phyloP scores from a whole-genome alignment of 1,140 invertebrate genomes.

The Copidosoma floridanum region DNA sequence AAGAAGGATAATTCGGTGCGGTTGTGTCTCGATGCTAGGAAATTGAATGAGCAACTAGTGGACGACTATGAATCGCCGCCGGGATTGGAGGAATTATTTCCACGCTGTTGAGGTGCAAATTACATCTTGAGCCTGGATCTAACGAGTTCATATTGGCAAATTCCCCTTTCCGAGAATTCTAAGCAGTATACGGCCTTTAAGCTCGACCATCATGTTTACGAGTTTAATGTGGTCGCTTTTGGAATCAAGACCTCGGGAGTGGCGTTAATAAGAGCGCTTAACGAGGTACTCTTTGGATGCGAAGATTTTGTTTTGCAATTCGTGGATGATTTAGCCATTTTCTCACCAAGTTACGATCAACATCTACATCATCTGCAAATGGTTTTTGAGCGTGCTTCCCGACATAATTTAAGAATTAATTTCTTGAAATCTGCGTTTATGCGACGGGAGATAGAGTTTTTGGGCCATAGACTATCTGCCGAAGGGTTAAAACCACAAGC shows the following conservation, averaged over 20 bases:
- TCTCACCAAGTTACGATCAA: not conserved
- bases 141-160: no score
- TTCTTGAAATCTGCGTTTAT: not conserved
- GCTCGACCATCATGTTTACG: no score
- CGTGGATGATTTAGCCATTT: not conserved
- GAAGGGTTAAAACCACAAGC: not conserved
- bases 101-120: no score
- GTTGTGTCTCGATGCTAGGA: no score
- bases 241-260: no score
- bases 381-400: not conserved
- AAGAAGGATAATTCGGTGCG: no score
- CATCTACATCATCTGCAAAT: not conserved
- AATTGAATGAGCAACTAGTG: no score
- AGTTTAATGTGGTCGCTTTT: not conserved
- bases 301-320: not conserved
- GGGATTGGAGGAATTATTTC: no score
- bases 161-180: no score
- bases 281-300: not conserved
- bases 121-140: no score
- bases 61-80: no score
- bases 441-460: not conserved
- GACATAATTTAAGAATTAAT: not conserved
- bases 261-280: not conserved
- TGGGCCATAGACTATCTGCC: not conserved
- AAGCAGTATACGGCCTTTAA: no score